phyloP scores from a whole-genome alignment of 1,140 invertebrate genomes.

The Papilio xuthus region DNA sequence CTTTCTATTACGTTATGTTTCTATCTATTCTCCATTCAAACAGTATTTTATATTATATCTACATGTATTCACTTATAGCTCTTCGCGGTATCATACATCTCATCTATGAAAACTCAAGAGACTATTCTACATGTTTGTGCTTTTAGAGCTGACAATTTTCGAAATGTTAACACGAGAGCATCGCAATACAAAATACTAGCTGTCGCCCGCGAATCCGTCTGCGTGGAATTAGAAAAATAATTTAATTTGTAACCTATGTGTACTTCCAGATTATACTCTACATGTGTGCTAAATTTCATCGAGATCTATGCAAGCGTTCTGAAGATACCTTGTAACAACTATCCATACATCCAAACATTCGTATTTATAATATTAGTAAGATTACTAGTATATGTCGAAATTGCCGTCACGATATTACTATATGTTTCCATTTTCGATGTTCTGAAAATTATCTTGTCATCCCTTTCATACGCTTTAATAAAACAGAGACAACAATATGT shows the following conservation, averaged over 20 bases:
- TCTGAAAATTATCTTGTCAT: background rate
- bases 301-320: no score
- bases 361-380: no score
- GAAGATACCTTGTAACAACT: no score
- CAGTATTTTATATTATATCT: background rate
- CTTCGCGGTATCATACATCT: background rate
- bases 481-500: background rate
- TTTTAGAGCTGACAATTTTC: constrained; percentile 14
- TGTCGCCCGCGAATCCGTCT: no score
- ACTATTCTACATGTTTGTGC: constrained; percentile 3
- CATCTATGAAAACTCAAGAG: background rate
- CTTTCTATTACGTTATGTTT: background rate
- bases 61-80: background rate
- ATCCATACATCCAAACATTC: no score
- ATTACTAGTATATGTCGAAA: background rate
- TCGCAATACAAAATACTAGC: no score
- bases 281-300: no score
- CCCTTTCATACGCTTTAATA: background rate
- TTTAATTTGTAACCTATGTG: no score
- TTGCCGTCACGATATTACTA: background rate
- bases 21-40: background rate
- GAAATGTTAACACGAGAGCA: background rate
- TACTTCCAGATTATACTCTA: no score
- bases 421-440: background rate
- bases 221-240: no score